Conservation (phyloP, 2,113 vertebrate species). For the Syngnathus floridae region DNA sequence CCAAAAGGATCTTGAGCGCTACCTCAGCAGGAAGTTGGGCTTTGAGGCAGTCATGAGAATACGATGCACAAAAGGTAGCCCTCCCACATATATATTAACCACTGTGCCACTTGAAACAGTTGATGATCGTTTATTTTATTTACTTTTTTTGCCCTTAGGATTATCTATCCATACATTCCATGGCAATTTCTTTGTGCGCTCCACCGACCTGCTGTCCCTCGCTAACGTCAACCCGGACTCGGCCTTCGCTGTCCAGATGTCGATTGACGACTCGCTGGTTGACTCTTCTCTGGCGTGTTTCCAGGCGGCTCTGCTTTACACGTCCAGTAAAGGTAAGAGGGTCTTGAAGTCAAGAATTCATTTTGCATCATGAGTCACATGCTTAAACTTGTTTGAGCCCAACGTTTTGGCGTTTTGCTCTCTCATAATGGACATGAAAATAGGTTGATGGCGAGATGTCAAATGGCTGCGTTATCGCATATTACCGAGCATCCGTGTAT, state of each 20-base stretch:
- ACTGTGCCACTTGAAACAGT: neutral
- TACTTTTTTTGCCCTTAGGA: conserved; percentile 64
- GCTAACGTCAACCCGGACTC: conserved; percentile 97
- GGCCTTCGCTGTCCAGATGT: conserved; percentile 96
- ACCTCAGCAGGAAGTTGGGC: conserved; percentile 92
- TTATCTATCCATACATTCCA: conserved; percentile 98
- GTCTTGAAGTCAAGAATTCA: neutral
- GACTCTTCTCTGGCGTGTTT: conserved; percentile 93
- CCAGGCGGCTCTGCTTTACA: conserved; percentile 94
- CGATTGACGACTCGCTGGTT: conserved; percentile 86
- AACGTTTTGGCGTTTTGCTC: too few species aligned
- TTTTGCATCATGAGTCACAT: too few species aligned
- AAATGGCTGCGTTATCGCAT: neutral
- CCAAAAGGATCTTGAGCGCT: conserved; percentile 88
- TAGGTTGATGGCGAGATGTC: too few species aligned
- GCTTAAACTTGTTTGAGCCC: too few species aligned
- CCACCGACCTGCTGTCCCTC: conserved; percentile 92
- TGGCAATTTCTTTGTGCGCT: conserved; percentile 97
- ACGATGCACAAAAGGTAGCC: conserved; percentile 92
- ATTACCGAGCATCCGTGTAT: neutral
- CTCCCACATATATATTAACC: neutral
- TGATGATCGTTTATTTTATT: neutral
- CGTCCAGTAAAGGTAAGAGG: conserved; percentile 88
- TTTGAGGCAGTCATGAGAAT: conserved; percentile 99
- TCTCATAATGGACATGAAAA: too few species aligned